phyloP scores from a whole-genome alignment of 2,797 vertebrate species.

The Perdix hodgsoniae region DNA sequence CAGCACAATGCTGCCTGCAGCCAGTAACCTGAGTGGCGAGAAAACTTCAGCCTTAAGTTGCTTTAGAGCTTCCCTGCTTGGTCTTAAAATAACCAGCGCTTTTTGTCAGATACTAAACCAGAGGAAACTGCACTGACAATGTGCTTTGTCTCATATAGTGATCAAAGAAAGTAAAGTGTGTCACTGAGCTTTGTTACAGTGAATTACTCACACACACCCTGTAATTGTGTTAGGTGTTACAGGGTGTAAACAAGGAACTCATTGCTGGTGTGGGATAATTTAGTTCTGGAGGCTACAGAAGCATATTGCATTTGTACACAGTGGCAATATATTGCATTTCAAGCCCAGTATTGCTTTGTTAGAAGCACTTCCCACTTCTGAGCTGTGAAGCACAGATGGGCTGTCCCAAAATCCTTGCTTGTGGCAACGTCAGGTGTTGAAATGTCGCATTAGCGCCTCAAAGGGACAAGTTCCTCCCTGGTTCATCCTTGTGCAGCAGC shows the following conservation, averaged over 20 bases:
- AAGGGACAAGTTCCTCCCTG: not conserved
- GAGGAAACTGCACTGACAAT: fast-evolving
- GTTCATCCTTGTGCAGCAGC: not conserved
- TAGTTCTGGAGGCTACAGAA: fast-evolving
- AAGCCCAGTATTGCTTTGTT: not conserved
- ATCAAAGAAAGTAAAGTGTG: not conserved
- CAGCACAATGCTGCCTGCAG: not conserved
- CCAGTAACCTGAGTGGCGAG: not conserved
- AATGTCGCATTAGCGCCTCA: not conserved
- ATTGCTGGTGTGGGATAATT: not conserved
- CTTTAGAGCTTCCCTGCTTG: not conserved
- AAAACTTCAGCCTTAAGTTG: not conserved
- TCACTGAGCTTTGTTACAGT: not conserved
- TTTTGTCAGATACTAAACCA: not conserved
- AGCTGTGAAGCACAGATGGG: not conserved
- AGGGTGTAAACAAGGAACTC: not conserved
- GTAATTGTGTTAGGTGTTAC: not conserved
- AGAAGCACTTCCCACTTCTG: not conserved
- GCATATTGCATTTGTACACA: fast-evolving
- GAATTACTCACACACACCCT: not conserved
- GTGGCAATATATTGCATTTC: not conserved
- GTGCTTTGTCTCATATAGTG: not conserved
- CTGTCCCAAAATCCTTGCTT: not conserved
- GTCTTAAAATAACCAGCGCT: not conserved
- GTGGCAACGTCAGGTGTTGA: not conserved